Percentiles rank a stretch among this genome's conserved stretches.
These are phyloP conservation scores for Lepidurus apus DNA, from an alignment of 1,140 invertebrate genomes.

Conservation along the genomic window DNA sequence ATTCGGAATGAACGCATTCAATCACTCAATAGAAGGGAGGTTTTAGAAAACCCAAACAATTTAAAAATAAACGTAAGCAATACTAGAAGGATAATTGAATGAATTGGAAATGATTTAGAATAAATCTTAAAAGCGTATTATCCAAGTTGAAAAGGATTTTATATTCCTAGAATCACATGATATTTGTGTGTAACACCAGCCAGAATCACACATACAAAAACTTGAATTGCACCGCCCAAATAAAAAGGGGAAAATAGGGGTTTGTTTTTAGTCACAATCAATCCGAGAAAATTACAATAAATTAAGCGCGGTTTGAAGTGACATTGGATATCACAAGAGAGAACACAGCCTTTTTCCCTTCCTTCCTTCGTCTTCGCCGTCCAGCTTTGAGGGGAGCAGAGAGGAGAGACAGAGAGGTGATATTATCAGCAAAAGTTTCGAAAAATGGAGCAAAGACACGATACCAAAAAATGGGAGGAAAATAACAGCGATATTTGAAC, in stretches of 20 bases:
- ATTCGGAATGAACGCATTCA: too few species aligned
- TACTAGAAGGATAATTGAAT: too few species aligned
- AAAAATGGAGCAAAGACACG: not conserved
- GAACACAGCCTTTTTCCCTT: not conserved
- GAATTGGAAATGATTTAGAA: not conserved
- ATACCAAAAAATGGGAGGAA: not conserved
- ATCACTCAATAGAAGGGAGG: too few species aligned
- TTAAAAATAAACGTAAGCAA: too few species aligned
- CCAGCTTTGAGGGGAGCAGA: not conserved
- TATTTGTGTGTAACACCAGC: not conserved
- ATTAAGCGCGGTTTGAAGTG: constrained; percentile 18
- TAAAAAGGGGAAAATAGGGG: not conserved
- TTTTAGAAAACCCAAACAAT: too few species aligned
- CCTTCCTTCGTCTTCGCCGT: not conserved
- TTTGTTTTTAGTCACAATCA: constrained; percentile 15
- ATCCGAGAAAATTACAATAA: constrained; percentile 22
- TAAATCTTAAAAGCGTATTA: not conserved
- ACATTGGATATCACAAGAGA: constrained; percentile 22
- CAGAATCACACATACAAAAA: not conserved
- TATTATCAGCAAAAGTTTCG: not conserved
- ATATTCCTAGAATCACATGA: constrained; percentile 15
- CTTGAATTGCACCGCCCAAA: not conserved
- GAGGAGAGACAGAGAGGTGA: not conserved
- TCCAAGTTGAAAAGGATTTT: not conserved
- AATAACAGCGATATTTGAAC: not conserved